Evolutionary conservation across 2,113 vertebrate genomes (phyloP).

Genomic region (Channa argus): DNA sequence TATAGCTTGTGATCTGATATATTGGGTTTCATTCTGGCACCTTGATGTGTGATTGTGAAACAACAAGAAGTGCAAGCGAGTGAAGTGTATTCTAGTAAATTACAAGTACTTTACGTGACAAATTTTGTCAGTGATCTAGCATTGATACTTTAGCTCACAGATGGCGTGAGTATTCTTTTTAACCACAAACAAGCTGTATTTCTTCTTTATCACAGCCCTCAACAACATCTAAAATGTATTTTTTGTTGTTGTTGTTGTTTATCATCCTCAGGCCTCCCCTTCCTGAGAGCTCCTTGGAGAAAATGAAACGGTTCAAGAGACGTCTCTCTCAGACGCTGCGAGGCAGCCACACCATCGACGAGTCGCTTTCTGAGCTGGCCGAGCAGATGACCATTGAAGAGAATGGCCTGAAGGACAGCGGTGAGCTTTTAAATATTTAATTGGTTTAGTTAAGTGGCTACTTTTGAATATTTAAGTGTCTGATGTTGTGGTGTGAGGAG

Average conservation of each 20-base stretch:
- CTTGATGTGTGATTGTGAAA: slow-evolving; percentile 55
- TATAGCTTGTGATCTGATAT: slow-evolving; percentile 28
- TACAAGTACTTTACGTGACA: slow-evolving; percentile 16
- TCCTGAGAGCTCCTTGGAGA: slow-evolving; percentile 85
- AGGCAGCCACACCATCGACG: slow-evolving; percentile 96
- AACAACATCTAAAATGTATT: background rate
- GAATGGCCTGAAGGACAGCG: slow-evolving; percentile 93
- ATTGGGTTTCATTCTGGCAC: slow-evolving; percentile 12
- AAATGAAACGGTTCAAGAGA: slow-evolving; percentile 97
- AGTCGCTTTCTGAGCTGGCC: slow-evolving; percentile 94
- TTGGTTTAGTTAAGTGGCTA: too few relatives aligned
- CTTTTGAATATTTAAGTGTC: too few relatives aligned
- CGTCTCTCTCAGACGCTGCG: slow-evolving; percentile 93
- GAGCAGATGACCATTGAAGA: slow-evolving; percentile 98
- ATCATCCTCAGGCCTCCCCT: slow-evolving; percentile 83
- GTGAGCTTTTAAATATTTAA: slow-evolving; percentile 76
- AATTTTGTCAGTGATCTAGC: slow-evolving; percentile 24
- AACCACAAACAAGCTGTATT: slow-evolving; percentile 10
- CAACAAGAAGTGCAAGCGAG: slow-evolving; percentile 17
- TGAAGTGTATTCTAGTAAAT: slow-evolving; percentile 19
- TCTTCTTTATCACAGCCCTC: background rate
- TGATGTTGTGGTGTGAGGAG: too few relatives aligned
- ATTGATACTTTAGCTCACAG: background rate
- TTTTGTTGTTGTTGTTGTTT: background rate
- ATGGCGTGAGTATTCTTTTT: background rate